phyloP scores from a whole-genome alignment of 1,140 invertebrate species.

The Atta colombica region DNA sequence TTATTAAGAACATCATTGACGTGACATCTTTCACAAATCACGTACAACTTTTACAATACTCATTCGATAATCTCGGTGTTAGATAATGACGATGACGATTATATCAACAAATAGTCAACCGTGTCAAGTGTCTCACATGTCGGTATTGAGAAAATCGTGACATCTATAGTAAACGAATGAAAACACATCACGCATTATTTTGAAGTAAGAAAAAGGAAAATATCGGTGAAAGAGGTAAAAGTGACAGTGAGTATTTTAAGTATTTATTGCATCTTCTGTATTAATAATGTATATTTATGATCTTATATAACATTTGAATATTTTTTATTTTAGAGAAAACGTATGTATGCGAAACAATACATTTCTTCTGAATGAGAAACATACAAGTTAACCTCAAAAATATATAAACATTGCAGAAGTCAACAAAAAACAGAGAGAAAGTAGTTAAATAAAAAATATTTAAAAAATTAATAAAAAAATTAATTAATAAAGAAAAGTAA shows the following conservation, averaged over 20 bases:
- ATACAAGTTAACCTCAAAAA: slow-evolving; percentile 16
- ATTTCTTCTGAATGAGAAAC: not conserved
- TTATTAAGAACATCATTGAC: not conserved
- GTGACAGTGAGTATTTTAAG: not conserved
- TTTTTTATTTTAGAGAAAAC: not conserved
- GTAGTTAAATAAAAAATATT: not conserved
- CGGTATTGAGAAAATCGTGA: not conserved
- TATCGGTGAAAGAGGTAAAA: not conserved
- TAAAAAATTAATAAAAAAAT: not conserved
- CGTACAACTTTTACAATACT: not conserved
- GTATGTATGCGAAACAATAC: not conserved
- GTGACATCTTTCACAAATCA: not conserved
- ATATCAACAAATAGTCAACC: not conserved
- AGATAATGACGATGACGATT: not conserved
- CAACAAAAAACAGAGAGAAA: not conserved
- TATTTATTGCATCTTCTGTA: not conserved
- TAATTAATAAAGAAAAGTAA: not conserved
- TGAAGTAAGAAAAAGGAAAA: not conserved
- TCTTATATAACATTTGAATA: slow-evolving; percentile 13
- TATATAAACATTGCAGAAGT: slow-evolving; percentile 21
- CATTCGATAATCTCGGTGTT: not conserved
- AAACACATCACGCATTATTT: not conserved
- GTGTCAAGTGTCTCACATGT: not conserved
- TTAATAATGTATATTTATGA: not conserved
- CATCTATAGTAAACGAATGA: not conserved